Conservation (phyloP, 2,113 vertebrate species). For the Megaleporinus macrocephalus region DNA sequence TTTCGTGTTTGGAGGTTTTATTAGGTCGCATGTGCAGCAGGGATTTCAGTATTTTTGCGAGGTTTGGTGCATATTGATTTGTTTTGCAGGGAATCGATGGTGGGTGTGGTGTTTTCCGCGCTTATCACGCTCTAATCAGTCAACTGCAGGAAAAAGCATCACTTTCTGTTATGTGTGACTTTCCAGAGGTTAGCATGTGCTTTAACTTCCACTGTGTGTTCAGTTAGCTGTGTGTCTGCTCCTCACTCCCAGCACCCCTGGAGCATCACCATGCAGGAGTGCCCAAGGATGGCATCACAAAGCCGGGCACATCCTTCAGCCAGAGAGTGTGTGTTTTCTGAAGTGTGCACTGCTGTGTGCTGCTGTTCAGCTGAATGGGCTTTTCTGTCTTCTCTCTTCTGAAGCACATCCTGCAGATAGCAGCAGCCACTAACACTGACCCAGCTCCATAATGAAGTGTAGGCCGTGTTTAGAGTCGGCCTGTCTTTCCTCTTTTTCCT, state of each 20-base stretch:
- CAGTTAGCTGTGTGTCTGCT: conserved; percentile 20
- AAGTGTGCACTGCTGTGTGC: too few relatives aligned
- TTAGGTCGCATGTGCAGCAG: not conserved
- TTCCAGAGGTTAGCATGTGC: conserved; percentile 71
- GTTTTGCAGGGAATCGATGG: conserved; percentile 78
- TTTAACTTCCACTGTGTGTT: conserved; percentile 68
- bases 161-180: conserved; percentile 73
- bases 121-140: conserved; percentile 81
- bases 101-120: conserved; percentile 78
- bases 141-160: conserved; percentile 78
- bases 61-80: conserved; percentile 74
- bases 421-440: too few relatives aligned
- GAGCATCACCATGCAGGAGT: too few relatives aligned
- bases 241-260: not conserved
- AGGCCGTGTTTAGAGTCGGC: too few relatives aligned
- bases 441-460: too few relatives aligned
- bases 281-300: too few relatives aligned
- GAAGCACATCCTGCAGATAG: too few relatives aligned
- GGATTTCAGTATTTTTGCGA: conserved; percentile 57
- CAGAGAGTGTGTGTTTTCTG: too few relatives aligned
- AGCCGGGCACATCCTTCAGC: too few relatives aligned
- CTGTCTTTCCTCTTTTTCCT: too few relatives aligned
- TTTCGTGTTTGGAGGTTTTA: conserved; percentile 32
- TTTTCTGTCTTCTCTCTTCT: too few relatives aligned
- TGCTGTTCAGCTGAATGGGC: too few relatives aligned